Evolutionary conservation across 2,797 vertebrate species (phyloP).

Genomic region (Todus mexicanus): DNA sequence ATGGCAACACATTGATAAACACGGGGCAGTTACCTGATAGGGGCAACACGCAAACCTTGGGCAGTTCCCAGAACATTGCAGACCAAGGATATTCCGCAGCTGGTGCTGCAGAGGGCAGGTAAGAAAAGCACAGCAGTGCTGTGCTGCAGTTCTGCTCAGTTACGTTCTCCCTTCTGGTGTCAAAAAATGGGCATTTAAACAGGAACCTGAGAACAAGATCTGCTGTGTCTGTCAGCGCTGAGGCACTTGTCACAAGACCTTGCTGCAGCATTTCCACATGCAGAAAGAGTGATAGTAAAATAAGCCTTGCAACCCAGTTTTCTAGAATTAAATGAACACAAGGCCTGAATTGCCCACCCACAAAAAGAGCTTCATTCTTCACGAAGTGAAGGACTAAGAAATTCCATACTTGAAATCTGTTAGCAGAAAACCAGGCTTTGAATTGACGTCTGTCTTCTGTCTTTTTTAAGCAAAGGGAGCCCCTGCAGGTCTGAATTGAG

Average conservation of each 20-base stretch:
- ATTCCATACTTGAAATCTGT: neutral
- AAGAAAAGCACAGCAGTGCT: conserved; percentile 1
- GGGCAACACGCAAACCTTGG: conserved; percentile 46
- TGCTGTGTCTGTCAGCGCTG: neutral
- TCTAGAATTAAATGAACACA: neutral
- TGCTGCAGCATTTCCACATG: neutral
- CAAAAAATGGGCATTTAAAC: neutral
- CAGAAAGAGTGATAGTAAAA: conserved; percentile 2
- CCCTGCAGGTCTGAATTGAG: neutral
- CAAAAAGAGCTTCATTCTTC: neutral
- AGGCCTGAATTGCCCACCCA: neutral
- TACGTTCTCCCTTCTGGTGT: neutral
- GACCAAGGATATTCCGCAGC: conserved; percentile 53
- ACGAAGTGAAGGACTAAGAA: neutral
- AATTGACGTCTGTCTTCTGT: neutral
- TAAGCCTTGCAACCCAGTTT: conserved; percentile 20
- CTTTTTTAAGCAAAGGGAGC: neutral
- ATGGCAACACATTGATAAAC: conserved; percentile 42
- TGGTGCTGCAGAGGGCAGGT: conserved; percentile 67
- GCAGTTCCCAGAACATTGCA: conserved; percentile 51
- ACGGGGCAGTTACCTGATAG: conserved; percentile 59
- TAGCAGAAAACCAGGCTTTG: neutral
- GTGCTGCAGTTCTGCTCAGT: neutral
- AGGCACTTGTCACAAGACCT: neutral
- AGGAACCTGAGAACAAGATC: neutral